Conservation (phyloP, 2,113 vertebrate genomes). For the Dascyllus trimaculatus region DNA sequence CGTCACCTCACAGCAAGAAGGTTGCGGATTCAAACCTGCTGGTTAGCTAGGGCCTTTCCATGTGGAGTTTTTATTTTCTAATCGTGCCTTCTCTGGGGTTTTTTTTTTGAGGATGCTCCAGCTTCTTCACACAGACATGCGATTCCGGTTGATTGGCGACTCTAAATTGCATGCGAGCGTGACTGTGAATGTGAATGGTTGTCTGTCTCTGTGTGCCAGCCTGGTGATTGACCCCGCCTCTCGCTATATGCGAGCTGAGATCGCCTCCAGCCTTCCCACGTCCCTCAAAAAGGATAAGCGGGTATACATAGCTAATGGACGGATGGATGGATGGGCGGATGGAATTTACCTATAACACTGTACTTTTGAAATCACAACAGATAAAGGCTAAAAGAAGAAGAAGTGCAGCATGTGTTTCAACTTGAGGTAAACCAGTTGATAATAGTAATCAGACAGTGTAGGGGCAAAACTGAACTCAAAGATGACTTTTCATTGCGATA, state of each 20-base stretch:
- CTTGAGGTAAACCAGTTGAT: not conserved
- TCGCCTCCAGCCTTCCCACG: not conserved
- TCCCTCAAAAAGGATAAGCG: not conserved
- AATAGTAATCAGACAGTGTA: not conserved
- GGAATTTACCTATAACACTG: not conserved
- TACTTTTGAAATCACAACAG: not conserved
- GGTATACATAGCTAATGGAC: not conserved
- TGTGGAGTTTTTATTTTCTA: no score
- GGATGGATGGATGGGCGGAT: not conserved
- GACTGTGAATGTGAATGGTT: not conserved
- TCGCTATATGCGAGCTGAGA: rapidly evolving
- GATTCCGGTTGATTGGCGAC: not conserved
- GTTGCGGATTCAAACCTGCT: no score
- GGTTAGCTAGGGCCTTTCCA: no score
- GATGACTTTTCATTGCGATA: conserved; percentile 5
- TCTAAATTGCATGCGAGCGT: not conserved
- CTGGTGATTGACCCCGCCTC: not conserved
- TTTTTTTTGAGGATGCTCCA: no score
- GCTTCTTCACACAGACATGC: not conserved
- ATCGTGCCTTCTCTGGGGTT: not conserved
- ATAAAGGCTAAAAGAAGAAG: not conserved
- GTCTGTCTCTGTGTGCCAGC: not conserved
- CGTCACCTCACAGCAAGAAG: no score
- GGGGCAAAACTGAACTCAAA: not conserved
- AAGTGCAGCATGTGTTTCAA: not conserved